Evolutionary conservation across 2,113 vertebrate species (phyloP).

Genomic region (Cacatua alba): DNA sequence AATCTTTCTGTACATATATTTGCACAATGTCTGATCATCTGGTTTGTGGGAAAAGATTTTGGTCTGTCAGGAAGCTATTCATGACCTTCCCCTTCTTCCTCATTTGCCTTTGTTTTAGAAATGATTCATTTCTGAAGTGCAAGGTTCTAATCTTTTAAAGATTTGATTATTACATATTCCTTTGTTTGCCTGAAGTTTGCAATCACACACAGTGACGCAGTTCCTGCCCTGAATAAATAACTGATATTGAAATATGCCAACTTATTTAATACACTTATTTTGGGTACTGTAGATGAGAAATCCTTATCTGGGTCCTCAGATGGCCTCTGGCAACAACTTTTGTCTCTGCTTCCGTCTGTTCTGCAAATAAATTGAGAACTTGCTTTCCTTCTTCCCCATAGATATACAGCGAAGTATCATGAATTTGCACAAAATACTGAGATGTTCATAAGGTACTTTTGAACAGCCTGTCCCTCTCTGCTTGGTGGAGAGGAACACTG

Average conservation of each 20-base stretch:
- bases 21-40: neutral
- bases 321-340: neutral
- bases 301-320: neutral
- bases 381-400: neutral
- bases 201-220: neutral
- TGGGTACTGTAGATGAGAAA: neutral
- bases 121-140: slow-evolving; percentile 20
- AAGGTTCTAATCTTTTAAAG: slow-evolving; percentile 40
- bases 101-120: slow-evolving; percentile 38
- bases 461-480: neutral
- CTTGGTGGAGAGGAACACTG: neutral
- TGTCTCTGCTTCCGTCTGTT: neutral
- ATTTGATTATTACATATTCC: slow-evolving; percentile 11
- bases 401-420: neutral
- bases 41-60: slow-evolving; percentile 36
- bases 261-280: slow-evolving; percentile 7
- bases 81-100: slow-evolving; percentile 15
- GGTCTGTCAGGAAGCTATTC: neutral
- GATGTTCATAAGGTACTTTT: neutral
- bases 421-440: neutral
- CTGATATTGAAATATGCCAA: neutral
- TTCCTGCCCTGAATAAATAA: slow-evolving; percentile 1
- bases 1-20: neutral
- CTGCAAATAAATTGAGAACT: neutral
- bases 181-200: slow-evolving; percentile 33